Base-by-base conservation (phyloP, 2,797 vertebrate species). In the Takifugu ocellatus region DNA sequence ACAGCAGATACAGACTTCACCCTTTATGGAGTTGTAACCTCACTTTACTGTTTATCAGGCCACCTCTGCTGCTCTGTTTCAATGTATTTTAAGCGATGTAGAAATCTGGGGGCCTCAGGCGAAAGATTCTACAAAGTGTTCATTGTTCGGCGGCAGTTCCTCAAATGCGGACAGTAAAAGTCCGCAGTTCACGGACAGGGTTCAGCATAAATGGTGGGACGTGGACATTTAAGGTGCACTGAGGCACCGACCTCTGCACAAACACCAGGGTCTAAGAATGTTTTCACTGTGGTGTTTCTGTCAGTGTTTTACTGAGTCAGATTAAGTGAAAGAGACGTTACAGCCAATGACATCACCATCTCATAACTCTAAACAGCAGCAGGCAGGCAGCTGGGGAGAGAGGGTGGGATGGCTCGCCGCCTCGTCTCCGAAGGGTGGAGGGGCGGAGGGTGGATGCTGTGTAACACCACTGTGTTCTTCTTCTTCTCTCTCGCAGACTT, bases 321-420 rank as follows among this genome's bases (percentile, higher is more conserved):
- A 76, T 73, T 75, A 63, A 68, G 61, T 63, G 56, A 24, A 44
- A 61, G 56, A 78, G 73, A 67, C 82, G 49, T 84, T 77, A 63
- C 73, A 79, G 51, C 61, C 72, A 44, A 79, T 89, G 85, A 84
- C 76, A 72, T 85, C 81, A 85, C 61, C 53, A 26, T 49, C 66
- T 81, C 71, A 64, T 78, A 81, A 74, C 65, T 70, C 47, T 56
- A 50, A 58, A 55, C 60, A 45, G 64, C 77, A 72, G 77, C 64
- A 82, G 73, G 59, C 68, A 50, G 72, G 66, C 72, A 68, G 68
- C 67, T 46, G 55, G 42, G 29, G 61, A 61, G 69, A 70, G 66
- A 44, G 36, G 64, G 68, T 62, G 64, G 70, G 56, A 67, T 66
- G 65, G 74, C 55, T 63, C 61, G 56, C 49, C 43, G 63, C 53